These are phyloP conservation scores for Patagioenas fasciata DNA, from an alignment of 2,113 vertebrate species.

Conservation along the genomic window DNA sequence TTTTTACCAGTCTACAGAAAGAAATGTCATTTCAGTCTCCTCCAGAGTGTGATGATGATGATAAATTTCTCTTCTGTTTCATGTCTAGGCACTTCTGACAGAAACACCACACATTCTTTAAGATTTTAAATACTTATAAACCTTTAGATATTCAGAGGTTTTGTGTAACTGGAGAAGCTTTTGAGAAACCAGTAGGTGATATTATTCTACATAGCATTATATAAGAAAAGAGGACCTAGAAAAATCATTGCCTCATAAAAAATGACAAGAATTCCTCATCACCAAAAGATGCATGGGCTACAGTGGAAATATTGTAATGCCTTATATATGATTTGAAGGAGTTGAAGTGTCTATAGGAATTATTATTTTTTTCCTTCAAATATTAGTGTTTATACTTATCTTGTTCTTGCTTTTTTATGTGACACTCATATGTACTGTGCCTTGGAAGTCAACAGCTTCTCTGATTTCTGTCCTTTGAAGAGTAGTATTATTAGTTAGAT, in stretches of 20 bases:
- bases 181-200: not conserved
- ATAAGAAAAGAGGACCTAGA: not conserved
- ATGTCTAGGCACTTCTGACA: not conserved
- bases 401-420: not conserved
- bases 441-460: not conserved
- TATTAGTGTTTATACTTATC: not conserved
- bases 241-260: not conserved
- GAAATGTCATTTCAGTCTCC: not conserved
- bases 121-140: not conserved
- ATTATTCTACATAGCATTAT: not conserved
- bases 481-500: not conserved
- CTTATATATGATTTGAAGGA: not conserved
- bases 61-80: slow-evolving; percentile 1
- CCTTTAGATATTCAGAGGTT: not conserved
- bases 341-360: not conserved
- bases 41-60: not conserved
- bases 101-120: not conserved
- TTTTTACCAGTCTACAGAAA: not conserved
- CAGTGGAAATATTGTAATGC: not conserved
- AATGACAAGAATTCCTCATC: not conserved
- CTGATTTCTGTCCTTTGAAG: not conserved
- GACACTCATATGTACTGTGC: not conserved
- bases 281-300: not conserved
- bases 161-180: not conserved
- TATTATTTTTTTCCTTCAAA: not conserved